A percentile compares a stretch with the other conserved stretches of the same genome.
Evolutionary conservation across 1,140 invertebrate genomes (phyloP).

Genomic region (Drosophila subpulchrella): DNA sequence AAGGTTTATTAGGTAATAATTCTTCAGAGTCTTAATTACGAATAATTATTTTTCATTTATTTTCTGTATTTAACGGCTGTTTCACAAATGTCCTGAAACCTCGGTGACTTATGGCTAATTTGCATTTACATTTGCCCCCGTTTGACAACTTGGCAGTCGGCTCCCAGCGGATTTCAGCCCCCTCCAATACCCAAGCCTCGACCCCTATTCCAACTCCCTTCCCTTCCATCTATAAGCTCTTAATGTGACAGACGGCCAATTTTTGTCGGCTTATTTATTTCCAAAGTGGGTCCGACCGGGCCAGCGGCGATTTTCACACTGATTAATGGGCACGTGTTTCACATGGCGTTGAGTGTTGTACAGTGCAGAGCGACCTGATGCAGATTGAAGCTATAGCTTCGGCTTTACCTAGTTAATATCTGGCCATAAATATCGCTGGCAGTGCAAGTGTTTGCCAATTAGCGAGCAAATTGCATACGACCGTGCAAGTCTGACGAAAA

Average conservation of each 20-base stretch:
- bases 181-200: slow-evolving; percentile 7
- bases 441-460: slow-evolving; percentile 78
- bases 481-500: slow-evolving; percentile 40
- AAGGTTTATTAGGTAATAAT: not conserved
- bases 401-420: slow-evolving; percentile 60
- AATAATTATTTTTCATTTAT: not conserved
- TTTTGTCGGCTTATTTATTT: slow-evolving; percentile 54
- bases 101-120: slow-evolving; percentile 55
- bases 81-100: slow-evolving; percentile 27
- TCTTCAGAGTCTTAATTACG: not conserved
- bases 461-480: slow-evolving; percentile 64
- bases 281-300: slow-evolving; percentile 33
- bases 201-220: not conserved
- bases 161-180: slow-evolving; percentile 41
- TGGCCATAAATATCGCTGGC: slow-evolving; percentile 67
- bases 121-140: slow-evolving; percentile 62
- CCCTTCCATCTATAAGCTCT: slow-evolving; percentile 6
- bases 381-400: slow-evolving; percentile 25
- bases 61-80: slow-evolving; percentile 1
- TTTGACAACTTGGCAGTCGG: slow-evolving; percentile 52
- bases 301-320: slow-evolving; percentile 58
- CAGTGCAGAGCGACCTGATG: slow-evolving; percentile 23
- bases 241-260: slow-evolving; percentile 60
- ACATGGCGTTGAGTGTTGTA: slow-evolving; percentile 37
- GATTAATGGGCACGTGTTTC: slow-evolving; percentile 71